phyloP scores from a whole-genome alignment of 2,797 vertebrate genomes.

The Argya squamiceps region DNA sequence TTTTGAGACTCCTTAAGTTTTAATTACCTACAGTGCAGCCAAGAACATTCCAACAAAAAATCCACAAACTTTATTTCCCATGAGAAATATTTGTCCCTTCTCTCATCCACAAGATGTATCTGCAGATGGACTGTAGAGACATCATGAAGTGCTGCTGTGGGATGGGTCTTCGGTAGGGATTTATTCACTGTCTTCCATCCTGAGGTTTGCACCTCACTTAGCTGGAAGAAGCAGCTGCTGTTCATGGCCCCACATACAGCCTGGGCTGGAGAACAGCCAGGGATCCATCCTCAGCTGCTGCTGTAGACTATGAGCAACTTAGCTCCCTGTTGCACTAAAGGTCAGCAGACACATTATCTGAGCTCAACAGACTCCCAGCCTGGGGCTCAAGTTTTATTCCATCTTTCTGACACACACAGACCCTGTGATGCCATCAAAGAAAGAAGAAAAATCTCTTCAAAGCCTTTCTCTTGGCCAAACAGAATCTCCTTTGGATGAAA shows the following conservation, averaged over 20 bases:
- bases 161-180: not conserved
- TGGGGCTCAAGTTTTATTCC: not conserved
- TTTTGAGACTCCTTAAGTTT: not conserved
- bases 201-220: not conserved
- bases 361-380: not conserved
- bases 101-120: not conserved
- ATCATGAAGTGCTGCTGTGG: not conserved
- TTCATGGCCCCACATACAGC: fast-evolving
- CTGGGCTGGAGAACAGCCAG: not conserved
- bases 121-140: not conserved
- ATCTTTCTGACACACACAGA: not conserved
- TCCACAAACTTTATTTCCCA: not conserved
- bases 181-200: not conserved
- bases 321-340: not conserved
- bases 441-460: not conserved
- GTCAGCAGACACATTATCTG: not conserved
- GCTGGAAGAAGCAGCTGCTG: not conserved
- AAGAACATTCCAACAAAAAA: not conserved
- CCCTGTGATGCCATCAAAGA: not conserved
- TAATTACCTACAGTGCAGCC: not conserved
- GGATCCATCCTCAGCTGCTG: not conserved
- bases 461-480: not conserved
- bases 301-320: not conserved
- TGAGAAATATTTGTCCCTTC: not conserved
- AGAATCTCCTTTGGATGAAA: not conserved